Percentiles rank a stretch among this genome's conserved stretches.
These are phyloP conservation scores for Drosophila sp. DNA, from an alignment of 1,140 invertebrate genomes.

Conservation along the genomic window DNA sequence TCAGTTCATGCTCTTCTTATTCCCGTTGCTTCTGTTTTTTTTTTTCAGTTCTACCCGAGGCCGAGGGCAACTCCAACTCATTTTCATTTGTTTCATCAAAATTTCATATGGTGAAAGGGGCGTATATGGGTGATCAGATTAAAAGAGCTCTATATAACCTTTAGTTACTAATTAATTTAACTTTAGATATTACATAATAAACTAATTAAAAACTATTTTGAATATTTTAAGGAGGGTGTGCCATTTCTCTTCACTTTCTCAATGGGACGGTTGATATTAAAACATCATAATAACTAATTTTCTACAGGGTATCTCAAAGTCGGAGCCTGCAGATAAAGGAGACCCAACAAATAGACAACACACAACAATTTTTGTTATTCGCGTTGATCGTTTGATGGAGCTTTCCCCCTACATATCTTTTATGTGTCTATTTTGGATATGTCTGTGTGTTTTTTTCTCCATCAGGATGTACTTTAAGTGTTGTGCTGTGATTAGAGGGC, in stretches of 20 bases:
- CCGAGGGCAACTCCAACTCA: conserved; percentile 18
- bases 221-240: too few relatives aligned
- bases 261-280: too few relatives aligned
- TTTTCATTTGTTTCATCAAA: conserved; percentile 27
- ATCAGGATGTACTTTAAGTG: conserved; percentile 28
- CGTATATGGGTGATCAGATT: not conserved
- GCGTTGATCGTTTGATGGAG: conserved; percentile 9
- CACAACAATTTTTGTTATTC: conserved; percentile 18
- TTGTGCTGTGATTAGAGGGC: conserved; percentile 21
- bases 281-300: not conserved
- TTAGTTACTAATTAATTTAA: too few relatives aligned
- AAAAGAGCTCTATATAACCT: too few relatives aligned
- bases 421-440: conserved; percentile 26
- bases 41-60: conserved; percentile 29
- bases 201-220: too few relatives aligned
- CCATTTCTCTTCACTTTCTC: too few relatives aligned
- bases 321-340: not conserved
- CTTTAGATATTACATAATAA: too few relatives aligned
- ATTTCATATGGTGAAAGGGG: conserved; percentile 14
- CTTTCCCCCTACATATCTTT: conserved; percentile 8
- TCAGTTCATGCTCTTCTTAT: conserved; percentile 27
- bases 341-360: not conserved
- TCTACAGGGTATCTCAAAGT: not conserved
- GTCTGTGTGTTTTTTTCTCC: not conserved
- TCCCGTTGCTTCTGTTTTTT: conserved; percentile 24